Percentiles rank a stretch among this genome's conserved stretches.
These are phyloP conservation scores for Saimiri boliviensis DNA, from an alignment of 2,113 vertebrate species.

Conservation along the genomic window DNA sequence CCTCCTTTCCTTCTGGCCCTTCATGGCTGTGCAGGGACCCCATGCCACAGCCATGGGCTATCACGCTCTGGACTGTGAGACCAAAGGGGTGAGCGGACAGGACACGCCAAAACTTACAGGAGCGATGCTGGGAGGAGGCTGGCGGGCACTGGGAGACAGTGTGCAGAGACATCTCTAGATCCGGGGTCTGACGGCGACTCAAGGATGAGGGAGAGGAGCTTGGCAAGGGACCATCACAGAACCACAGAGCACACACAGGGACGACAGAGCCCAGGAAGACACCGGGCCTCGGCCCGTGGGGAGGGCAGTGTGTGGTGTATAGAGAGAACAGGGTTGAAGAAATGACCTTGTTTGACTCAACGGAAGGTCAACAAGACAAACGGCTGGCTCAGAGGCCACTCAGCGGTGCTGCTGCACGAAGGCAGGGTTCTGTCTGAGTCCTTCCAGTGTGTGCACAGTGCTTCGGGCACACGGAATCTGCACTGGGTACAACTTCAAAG, in stretches of 20 bases:
- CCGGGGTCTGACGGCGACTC: neutral
- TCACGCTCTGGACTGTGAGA: neutral
- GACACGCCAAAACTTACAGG: constrained; percentile 61
- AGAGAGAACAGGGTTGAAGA: neutral
- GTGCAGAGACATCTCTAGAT: constrained; percentile 27
- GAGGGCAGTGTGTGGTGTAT: neutral
- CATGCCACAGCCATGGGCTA: neutral
- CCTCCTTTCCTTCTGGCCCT: neutral
- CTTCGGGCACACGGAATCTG: neutral
- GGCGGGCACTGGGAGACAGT: constrained; percentile 7
- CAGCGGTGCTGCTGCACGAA: neutral
- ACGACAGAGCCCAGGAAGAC: neutral
- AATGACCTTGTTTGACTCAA: neutral
- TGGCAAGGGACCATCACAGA: constrained; percentile 89
- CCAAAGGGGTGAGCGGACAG: constrained; percentile 43
- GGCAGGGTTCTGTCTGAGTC: neutral
- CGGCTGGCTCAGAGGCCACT: neutral
- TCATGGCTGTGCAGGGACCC: neutral
- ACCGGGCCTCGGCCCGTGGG: neutral
- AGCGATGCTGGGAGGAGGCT: neutral
- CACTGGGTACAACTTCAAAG: neutral
- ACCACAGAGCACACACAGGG: constrained; percentile 79
- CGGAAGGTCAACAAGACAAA: neutral
- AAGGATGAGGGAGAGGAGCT: constrained; percentile 57
- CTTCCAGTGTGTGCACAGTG: neutral